These are phyloP conservation scores for Kryptolebias marmoratus DNA, from an alignment of 2,113 vertebrate genomes.

Conservation along the genomic window DNA sequence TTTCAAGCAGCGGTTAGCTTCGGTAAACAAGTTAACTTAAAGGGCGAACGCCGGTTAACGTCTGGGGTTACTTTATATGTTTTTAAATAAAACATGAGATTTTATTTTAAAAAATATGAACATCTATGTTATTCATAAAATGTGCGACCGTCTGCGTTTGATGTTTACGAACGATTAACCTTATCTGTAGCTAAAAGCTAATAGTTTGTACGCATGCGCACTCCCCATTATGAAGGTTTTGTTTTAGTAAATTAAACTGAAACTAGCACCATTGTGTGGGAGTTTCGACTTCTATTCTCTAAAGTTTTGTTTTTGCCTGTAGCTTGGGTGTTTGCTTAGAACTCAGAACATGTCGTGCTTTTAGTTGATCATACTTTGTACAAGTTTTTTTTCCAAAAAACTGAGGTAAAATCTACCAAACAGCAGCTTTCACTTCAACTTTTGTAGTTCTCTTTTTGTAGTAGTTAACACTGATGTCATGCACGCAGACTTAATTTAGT, in stretches of 20 bases:
- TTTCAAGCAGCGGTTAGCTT: background rate
- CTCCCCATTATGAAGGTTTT: background rate
- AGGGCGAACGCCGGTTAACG: too few relatives aligned
- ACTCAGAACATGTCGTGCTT: too few relatives aligned
- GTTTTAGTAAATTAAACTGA: background rate
- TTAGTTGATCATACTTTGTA: too few relatives aligned
- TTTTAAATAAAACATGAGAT: background rate
- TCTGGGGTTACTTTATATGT: background rate
- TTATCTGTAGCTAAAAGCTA: background rate
- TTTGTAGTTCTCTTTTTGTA: conserved; percentile 3
- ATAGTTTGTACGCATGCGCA: background rate
- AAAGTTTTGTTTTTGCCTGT: too few relatives aligned
- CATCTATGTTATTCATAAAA: background rate
- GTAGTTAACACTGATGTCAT: background rate
- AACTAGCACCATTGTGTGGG: too few relatives aligned
- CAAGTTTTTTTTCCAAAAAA: too few relatives aligned
- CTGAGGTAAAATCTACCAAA: background rate
- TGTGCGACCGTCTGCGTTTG: background rate
- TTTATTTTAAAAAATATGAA: background rate
- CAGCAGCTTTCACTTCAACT: conserved; percentile 29
- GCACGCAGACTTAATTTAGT: background rate
- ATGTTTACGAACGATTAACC: conserved; percentile 2
- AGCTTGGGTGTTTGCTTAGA: background rate
- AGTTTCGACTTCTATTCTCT: too few relatives aligned
- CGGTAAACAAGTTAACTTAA: conserved; percentile 19